phyloP scores from a whole-genome alignment of 2,113 vertebrate genomes.

The Tragulus kanchil region DNA sequence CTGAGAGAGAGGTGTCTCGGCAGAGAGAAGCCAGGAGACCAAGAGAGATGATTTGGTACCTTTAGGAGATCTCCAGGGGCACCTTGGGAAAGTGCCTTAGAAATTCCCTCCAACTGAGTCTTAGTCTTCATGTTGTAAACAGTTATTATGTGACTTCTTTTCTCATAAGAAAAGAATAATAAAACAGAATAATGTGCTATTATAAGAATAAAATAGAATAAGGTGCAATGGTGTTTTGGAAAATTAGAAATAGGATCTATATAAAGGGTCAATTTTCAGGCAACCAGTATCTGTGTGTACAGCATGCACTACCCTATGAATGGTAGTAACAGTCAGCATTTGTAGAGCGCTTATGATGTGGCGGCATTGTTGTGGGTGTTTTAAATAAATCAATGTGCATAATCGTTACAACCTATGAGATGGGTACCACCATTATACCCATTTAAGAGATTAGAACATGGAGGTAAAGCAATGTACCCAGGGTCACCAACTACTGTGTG shows the following conservation, averaged over 20 bases:
- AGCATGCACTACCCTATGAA: not conserved
- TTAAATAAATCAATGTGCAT: not conserved
- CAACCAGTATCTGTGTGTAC: not conserved
- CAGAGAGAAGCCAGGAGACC: not conserved
- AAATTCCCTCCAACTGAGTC: not conserved
- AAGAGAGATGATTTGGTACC: not conserved
- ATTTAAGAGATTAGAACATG: not conserved
- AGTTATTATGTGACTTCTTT: not conserved
- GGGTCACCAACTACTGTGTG: not conserved
- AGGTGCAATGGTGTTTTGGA: not conserved
- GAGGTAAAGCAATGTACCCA: not conserved
- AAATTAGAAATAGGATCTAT: not conserved
- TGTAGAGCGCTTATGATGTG: not conserved
- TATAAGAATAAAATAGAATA: not conserved
- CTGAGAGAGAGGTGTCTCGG: not conserved
- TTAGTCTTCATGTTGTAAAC: not conserved
- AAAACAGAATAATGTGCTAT: not conserved
- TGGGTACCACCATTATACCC: not conserved
- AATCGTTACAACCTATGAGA: not conserved
- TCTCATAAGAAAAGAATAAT: not conserved
- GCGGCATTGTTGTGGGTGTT: not conserved
- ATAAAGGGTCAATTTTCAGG: not conserved
- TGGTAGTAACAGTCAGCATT: not conserved
- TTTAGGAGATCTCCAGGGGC: not conserved
- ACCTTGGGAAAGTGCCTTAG: not conserved